phyloP scores from a whole-genome alignment of 2,113 vertebrate species.

The Cranoglanis bouderius region DNA sequence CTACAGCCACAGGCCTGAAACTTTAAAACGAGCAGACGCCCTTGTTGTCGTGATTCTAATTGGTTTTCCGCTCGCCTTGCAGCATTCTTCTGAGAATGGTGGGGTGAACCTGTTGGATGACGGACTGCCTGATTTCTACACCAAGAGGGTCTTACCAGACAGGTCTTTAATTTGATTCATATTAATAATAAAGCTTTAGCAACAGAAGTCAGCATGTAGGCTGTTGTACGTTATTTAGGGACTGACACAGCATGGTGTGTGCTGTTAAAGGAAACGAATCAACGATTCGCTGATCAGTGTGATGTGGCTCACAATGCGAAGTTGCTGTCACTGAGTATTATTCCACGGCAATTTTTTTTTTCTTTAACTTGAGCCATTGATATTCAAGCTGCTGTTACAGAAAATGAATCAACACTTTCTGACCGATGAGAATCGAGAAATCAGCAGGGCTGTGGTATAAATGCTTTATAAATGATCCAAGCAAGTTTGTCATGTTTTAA shows the following conservation, averaged over 20 bases:
- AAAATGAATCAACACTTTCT: not conserved
- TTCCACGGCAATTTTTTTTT: too few species aligned
- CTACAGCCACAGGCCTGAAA: not conserved
- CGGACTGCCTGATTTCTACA: conserved; percentile 88
- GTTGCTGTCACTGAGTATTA: not conserved
- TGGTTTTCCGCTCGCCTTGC: conserved; percentile 28
- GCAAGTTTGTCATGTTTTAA: not conserved
- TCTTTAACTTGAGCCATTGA: too few species aligned
- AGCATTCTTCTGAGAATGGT: conserved; percentile 81
- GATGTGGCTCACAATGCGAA: not conserved
- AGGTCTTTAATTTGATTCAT: conserved; percentile 68
- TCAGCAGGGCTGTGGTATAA: not conserved
- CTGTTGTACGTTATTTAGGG: not conserved
- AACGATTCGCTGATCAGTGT: not conserved
- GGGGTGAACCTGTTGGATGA: conserved; percentile 80
- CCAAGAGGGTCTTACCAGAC: conserved; percentile 83
- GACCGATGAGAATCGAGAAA: not conserved
- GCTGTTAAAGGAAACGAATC: not conserved
- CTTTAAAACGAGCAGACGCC: not conserved
- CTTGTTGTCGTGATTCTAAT: not conserved
- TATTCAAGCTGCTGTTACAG: not conserved
- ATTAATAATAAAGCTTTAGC: not conserved
- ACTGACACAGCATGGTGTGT: not conserved
- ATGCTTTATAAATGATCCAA: not conserved
- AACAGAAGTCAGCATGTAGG: not conserved